A percentile compares a stretch with the other conserved stretches of the same genome.
These are phyloP conservation scores for Zingel zingel DNA, from an alignment of 2,113 vertebrate species.

Conservation along the genomic window DNA sequence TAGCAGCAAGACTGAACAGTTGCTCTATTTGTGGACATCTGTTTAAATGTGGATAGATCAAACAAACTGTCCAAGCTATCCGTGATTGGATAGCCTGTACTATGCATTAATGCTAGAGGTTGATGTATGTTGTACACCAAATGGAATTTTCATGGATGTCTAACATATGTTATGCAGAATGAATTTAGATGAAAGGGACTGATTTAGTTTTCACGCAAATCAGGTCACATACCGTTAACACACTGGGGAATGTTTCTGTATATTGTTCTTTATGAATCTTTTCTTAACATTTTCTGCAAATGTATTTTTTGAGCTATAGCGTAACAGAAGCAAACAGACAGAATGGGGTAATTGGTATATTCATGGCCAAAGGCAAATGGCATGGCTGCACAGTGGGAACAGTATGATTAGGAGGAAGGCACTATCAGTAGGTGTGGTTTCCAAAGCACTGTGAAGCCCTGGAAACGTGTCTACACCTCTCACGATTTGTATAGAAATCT, in stretches of 20 bases:
- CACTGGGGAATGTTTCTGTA: slow-evolving; percentile 12
- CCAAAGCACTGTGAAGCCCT: slow-evolving; percentile 18
- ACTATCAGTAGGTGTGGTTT: too few relatives aligned
- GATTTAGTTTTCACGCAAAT: not conserved
- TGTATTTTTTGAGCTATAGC: not conserved
- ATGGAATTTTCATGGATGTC: slow-evolving; percentile 7
- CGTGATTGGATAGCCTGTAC: not conserved
- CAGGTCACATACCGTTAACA: not conserved
- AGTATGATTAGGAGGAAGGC: too few relatives aligned
- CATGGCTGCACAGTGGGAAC: not conserved
- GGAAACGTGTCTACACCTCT: not conserved
- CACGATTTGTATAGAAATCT: not conserved
- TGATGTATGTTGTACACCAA: not conserved
- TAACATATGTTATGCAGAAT: not conserved
- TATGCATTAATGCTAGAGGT: slow-evolving; percentile 20
- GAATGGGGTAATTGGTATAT: not conserved
- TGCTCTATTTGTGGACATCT: not conserved
- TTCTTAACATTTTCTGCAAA: not conserved
- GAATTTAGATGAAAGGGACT: not conserved
- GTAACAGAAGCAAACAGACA: not conserved
- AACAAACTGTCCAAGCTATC: not conserved
- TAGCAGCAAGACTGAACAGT: not conserved
- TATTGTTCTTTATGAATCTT: not conserved
- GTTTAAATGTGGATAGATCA: not conserved
- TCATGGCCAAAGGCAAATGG: not conserved